Conservation (phyloP, 2,888 invertebrate genomes). For the Neocrepidodera transversa region DNA sequence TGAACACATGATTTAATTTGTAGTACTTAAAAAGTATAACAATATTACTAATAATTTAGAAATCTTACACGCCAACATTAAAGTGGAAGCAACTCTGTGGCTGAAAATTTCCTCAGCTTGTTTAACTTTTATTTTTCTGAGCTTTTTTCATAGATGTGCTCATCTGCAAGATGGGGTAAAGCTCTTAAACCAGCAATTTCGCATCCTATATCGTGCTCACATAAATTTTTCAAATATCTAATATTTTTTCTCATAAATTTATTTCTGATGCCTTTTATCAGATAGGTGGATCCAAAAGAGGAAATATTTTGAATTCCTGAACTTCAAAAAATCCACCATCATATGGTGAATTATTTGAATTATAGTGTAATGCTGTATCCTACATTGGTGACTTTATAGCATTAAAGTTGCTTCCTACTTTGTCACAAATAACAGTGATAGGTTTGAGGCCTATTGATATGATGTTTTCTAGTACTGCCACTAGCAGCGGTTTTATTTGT, state of each 20-base stretch:
- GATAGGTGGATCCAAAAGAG: constrained; percentile 29
- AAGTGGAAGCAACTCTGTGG: constrained; percentile 3
- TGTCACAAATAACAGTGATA: constrained; percentile 27
- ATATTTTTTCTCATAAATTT: constrained; percentile 18
- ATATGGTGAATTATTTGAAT: constrained; percentile 8
- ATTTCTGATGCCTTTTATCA: constrained; percentile 32
- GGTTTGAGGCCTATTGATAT: constrained; percentile 31
- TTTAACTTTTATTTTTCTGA: constrained; percentile 10
- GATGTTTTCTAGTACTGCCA: constrained; percentile 13
- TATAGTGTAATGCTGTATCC: constrained; percentile 24
- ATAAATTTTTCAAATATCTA: not conserved
- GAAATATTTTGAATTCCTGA: constrained; percentile 28
- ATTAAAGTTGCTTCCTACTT: constrained; percentile 7
- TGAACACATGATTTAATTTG: no score
- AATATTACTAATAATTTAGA: no score
- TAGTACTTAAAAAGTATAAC: no score
- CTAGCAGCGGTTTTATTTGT: constrained; percentile 22
- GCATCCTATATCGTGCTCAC: not conserved
- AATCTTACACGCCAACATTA: not conserved
- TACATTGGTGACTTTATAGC: constrained; percentile 20
- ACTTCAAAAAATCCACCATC: constrained; percentile 20
- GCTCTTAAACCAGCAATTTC: not conserved
- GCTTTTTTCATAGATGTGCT: not conserved
- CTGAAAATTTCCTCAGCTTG: constrained; percentile 5
- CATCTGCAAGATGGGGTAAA: no score